Evolutionary conservation across 2,113 vertebrate species (phyloP).

Genomic region (Tachycineta bicolor): DNA sequence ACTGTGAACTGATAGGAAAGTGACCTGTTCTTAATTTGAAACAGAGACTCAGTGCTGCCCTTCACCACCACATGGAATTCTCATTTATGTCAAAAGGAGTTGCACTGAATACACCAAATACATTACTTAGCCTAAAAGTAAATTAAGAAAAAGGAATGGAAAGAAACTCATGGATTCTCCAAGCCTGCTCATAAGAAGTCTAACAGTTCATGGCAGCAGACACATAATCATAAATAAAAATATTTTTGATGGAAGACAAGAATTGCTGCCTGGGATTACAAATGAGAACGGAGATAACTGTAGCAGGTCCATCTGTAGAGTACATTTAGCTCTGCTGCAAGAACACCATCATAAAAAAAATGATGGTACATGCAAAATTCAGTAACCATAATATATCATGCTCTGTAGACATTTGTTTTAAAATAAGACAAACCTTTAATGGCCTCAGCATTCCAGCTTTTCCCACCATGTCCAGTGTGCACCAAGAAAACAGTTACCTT

Average conservation of each 20-base stretch:
- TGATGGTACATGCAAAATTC: neutral
- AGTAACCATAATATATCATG: neutral
- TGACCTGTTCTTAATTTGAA: conserved; percentile 57
- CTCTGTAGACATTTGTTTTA: neutral
- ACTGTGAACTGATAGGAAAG: conserved; percentile 28
- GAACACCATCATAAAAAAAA: neutral
- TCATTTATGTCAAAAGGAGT: conserved; percentile 47
- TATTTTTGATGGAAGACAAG: neutral
- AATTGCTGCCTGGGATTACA: neutral
- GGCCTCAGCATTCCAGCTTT: neutral
- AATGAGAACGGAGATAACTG: neutral
- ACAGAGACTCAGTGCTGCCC: conserved; percentile 49
- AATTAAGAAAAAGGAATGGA: conserved; percentile 10
- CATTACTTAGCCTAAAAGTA: conserved; percentile 30
- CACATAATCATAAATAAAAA: conserved; percentile 2
- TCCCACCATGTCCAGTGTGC: neutral
- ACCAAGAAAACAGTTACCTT: neutral
- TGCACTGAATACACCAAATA: conserved; percentile 5
- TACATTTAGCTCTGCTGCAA: conserved; percentile 20
- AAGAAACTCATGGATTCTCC: conserved; percentile 8
- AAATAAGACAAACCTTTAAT: neutral
- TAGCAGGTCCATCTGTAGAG: conserved; percentile 18
- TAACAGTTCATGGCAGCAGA: neutral
- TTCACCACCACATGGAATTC: conserved; percentile 64
- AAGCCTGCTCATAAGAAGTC: neutral